phyloP scores from a whole-genome alignment of 2,888 invertebrate genomes.

The Eupithecia abbreviata region DNA sequence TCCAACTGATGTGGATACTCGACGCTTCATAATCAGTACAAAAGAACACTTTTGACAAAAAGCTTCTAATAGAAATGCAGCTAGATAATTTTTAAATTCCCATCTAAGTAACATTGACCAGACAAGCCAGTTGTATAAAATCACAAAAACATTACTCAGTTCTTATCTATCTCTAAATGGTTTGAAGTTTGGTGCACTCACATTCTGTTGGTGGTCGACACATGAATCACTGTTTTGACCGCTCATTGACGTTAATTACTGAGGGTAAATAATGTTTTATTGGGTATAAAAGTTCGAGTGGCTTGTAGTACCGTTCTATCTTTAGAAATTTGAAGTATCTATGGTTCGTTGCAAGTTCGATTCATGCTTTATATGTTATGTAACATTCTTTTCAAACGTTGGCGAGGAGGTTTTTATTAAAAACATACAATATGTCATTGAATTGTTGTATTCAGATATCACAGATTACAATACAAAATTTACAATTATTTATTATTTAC shows the following conservation, averaged over 20 bases:
- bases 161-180: conserved; percentile 54
- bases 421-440: conserved; percentile 2
- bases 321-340: conserved; percentile 7
- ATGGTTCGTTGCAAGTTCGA: background rate
- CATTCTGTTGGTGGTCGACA: conserved; percentile 41
- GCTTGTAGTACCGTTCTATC: conserved; percentile 7
- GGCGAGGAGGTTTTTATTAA: background rate
- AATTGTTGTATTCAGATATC: conserved; percentile 61
- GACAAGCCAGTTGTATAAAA: conserved; percentile 15
- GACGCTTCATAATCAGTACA: too few species aligned
- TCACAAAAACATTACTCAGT: conserved; percentile 31
- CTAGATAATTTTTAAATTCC: background rate
- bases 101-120: background rate
- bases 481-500: conserved; percentile 53
- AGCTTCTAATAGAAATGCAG: background rate
- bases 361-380: background rate
- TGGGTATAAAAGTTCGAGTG: conserved; percentile 12
- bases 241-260: conserved; percentile 39
- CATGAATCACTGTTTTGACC: conserved; percentile 42
- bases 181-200: conserved; percentile 39
- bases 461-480: conserved; percentile 73
- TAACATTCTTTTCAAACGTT: background rate
- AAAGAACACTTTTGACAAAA: too few species aligned
- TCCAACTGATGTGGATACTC: background rate
- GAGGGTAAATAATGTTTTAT: conserved; percentile 32